Base-by-base conservation (phyloP, 2,113 vertebrate species). In the Monopterus albus region DNA sequence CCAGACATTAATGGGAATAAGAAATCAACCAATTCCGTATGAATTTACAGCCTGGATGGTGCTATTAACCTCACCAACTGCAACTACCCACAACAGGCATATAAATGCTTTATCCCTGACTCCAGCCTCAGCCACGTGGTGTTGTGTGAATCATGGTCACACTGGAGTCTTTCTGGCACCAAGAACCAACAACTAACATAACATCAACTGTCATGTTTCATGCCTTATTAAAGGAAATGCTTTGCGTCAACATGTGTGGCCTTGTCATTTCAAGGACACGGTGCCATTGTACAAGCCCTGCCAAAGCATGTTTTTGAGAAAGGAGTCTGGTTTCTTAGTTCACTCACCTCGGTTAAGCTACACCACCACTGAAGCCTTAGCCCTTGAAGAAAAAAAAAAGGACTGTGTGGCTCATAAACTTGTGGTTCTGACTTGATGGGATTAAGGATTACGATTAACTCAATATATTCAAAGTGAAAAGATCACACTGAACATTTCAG, bases 391-490 rank as follows among this genome's bases (percentile, higher is more conserved):
- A 49, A 55, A 38, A 20, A n/a, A n/a, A n/a, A n/a, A n/a, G n/a
- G n/a, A 9, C 36, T 23, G 8, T 21, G 20, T 9, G 21, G 39
- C 40, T 52, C 56, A 46, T 20, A 42, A 60, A 12, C 9, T 47
- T 63, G 9, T 39, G 53, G 75, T 35, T 71, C 72, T 52, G 36
- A 66, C 9, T 74, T 77, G 72, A 77, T 74, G 50, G 45, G 81
- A 81, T 83, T 78, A 83, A 15, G 73, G 84, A 78, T 80, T 75
- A 69, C 42, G 29, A 76, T 35, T 60, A 51, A 76, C 33, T 77
- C 25, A 28, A 47, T 73, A 35, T 43, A 68, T 55, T 75, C 40
- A 55, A 73, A 58, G 52, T 29, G 47, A 38, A 51, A 75, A 61
- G 38, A 62, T 67, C 52, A 17, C 55, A 64, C 18, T 58, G 39